Base-by-base conservation (phyloP, 2,888 invertebrate species). In the Napeogenes sylphis region DNA sequence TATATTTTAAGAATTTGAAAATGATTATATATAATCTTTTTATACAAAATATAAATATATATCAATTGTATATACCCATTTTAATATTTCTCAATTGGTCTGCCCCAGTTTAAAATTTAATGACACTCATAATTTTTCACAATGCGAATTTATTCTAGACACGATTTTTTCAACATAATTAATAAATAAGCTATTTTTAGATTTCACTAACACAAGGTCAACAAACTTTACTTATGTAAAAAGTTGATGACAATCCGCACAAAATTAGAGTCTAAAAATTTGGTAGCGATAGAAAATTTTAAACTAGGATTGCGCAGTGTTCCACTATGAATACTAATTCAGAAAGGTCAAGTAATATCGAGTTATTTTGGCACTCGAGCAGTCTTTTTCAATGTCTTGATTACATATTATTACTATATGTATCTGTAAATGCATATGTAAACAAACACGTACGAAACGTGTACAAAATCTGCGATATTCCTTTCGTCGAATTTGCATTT, bases 321-420 rank as follows among this genome's bases (percentile, higher is more conserved):
- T 71, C 75, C 71, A 74, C 70, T 71, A 58, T 68, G 75, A 78
- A 81, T 81, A 73, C 70, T 80, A 80, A 81, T 81, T 78, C 75
- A 53, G 76, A 71, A 78, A 81, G 87, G 86, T 86, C 87, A 86
- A 86, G 85, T 84, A 72, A 69, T 68, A 67, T 45, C 56, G 70
- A 75, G 74, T 77, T 76, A 80, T 83, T 83, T 85, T 81, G 74
- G 73, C 71, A 74, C 67, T 60, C 64, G 56, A 61, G 21, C 59
- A 69, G 70, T 70, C 68, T 62, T 65, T 55, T 64, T 71, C 61
- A 58, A 55, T 69, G 66, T 65, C 65, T 69, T 65, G 30, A 65
- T 60, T 62, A 51, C 14, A 59, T 56, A 67, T 55, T 56, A 55
- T 63, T 51, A 59, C 46, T 59, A 68, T 69, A 65, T 55, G 61